Evolutionary conservation across 1,140 invertebrate genomes (phyloP), one percentile per base, ranked within the genome.

Genomic region (Papilio aristodemus): DNA sequence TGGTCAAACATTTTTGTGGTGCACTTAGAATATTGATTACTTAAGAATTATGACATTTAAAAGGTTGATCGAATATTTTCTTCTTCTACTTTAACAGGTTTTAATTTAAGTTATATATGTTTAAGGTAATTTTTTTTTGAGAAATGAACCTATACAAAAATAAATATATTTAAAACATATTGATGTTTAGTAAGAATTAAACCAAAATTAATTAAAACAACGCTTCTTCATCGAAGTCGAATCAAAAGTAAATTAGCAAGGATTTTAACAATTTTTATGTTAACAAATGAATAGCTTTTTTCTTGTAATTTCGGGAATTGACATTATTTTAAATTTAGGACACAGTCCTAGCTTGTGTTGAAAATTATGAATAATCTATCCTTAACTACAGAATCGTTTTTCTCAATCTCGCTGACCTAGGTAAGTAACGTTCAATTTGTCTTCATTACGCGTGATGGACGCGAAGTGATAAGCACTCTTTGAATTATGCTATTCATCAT

Each of bases 301-400:
- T n/a, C n/a, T n/a, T n/a, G n/a, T n/a, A n/a, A n/a, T 22, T 13
- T 43, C 8, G 3, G 2, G 39, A 43, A 46, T 6, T 17, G 6
- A 32, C 27, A 46, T 9, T 46, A 17, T 46, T 63, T 66, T 66
- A 50, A 6, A 66, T 27, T 64, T 46, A 50, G 41, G 46, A 59
- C 58, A 17, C 25, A 50, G 41, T 32, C 27, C 22, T 66, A 27
- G 32, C 13, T 50, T 66, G 8, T 14, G 41, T 19, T 66, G 14
- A 66, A 66, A 66, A 66, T 66, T 66, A 66, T 66, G 41, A 66
- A 66, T 66, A 66, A 66, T 66, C 39, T 50, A 50, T n/a, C 41
- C 41, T 27, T 46, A 50, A 66, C 41, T 39, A 43, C 13, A 13
- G 25, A 66, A 66, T 66, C 41, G 39, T 41, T 50, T n/a, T 66